These are phyloP conservation scores for Rotaria macrura DNA, from an alignment of 2,888 invertebrate species.

Conservation along the genomic window DNA sequence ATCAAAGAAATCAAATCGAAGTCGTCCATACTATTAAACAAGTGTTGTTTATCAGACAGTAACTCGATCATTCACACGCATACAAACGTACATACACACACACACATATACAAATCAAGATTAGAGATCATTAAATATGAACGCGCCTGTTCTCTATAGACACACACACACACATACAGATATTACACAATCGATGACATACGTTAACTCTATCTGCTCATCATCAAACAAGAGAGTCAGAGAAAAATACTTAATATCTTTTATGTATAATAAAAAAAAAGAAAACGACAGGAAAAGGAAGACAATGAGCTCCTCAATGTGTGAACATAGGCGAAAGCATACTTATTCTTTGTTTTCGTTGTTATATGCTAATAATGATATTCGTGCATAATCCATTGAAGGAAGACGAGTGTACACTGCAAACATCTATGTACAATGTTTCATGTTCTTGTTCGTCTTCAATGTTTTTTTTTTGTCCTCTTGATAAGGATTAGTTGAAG, in stretches of 20 bases:
- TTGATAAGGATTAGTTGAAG: not conserved
- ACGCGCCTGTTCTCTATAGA: not conserved
- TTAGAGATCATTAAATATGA: not conserved
- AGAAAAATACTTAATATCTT: not conserved
- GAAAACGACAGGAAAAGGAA: no score
- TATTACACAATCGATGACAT: not conserved
- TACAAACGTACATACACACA: not conserved
- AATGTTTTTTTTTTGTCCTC: not conserved
- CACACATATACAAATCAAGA: not conserved
- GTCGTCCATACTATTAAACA: not conserved
- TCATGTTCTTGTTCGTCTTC: not conserved
- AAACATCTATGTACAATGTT: not conserved
- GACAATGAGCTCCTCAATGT: not conserved
- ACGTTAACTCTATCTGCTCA: not conserved
- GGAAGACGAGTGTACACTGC: not conserved
- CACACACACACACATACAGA: not conserved
- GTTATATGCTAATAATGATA: not conserved
- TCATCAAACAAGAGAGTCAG: not conserved
- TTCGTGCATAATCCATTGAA: conserved; percentile 15
- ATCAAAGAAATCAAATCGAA: not conserved
- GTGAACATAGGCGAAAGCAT: not conserved
- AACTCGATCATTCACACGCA: not conserved
- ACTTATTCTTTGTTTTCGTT: not conserved
- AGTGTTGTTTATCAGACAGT: not conserved
- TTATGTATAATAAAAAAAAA: not conserved